A percentile compares a stretch with the other conserved stretches of the same genome.
Evolutionary conservation across 1,140 invertebrate genomes (phyloP).

Genomic region (Heliconius himera): DNA sequence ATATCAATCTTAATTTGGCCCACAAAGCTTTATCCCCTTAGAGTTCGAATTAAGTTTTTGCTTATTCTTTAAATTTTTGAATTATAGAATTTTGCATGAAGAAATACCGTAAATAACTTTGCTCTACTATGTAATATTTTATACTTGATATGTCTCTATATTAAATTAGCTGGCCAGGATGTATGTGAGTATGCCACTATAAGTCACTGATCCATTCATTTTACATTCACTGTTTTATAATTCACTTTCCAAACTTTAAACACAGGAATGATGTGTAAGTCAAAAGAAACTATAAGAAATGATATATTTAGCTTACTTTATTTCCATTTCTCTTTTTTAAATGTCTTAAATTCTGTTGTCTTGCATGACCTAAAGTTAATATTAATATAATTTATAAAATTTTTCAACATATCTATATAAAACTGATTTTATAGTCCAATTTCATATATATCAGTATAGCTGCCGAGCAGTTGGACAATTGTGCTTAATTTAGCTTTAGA

Average conservation of each 20-base stretch:
- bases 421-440: conserved; percentile 12
- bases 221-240: conserved; percentile 32
- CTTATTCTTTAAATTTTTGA: conserved; percentile 57
- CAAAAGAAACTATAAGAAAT: neutral
- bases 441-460: conserved; percentile 24
- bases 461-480: conserved; percentile 10
- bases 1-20: conserved; percentile 52
- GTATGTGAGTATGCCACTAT: conserved; percentile 45
- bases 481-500: conserved; percentile 29
- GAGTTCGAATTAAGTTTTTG: conserved; percentile 69
- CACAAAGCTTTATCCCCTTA: conserved; percentile 70
- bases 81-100: conserved; percentile 62
- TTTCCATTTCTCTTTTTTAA: neutral
- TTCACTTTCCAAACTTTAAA: conserved; percentile 4
- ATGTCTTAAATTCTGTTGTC: neutral
- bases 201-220: conserved; percentile 35
- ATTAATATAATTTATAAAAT: neutral
- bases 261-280: conserved; percentile 20
- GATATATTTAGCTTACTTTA: neutral
- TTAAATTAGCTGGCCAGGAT: conserved; percentile 51
- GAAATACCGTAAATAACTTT: conserved; percentile 33
- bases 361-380: neutral
- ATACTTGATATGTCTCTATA: conserved; percentile 39
- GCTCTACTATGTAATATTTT: conserved; percentile 38
- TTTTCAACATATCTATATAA: no score